Evolutionary conservation across 2,113 vertebrate species (phyloP).

Genomic region (Hippotragus niger): DNA sequence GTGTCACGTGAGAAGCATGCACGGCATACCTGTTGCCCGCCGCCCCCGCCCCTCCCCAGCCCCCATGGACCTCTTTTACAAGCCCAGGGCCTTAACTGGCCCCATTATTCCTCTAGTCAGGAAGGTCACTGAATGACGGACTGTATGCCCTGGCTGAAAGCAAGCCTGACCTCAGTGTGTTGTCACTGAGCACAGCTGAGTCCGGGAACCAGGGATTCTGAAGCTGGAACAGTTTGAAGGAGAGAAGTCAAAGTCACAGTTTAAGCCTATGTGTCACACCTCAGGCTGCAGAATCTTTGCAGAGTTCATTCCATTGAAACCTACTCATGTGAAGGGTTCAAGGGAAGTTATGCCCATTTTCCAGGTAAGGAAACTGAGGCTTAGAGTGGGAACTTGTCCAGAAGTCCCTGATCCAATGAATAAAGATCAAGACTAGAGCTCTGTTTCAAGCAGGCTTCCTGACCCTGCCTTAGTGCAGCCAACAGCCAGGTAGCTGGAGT

Average conservation of each 20-base stretch:
- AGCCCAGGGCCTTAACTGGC: not conserved
- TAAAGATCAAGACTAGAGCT: not conserved
- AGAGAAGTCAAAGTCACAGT: not conserved
- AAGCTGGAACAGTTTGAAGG: not conserved
- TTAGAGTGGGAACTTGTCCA: not conserved
- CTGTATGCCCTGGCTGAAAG: not conserved
- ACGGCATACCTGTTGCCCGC: not conserved
- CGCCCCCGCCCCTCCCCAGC: rapidly evolving
- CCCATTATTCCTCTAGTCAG: not conserved
- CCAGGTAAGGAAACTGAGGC: not conserved
- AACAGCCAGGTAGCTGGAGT: not conserved
- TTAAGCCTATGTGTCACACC: not conserved
- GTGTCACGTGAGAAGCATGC: not conserved
- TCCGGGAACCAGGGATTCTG: not conserved
- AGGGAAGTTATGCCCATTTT: not conserved
- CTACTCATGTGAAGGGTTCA: not conserved
- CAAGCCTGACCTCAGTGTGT: not conserved
- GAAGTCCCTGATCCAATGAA: not conserved
- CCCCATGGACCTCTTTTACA: not conserved
- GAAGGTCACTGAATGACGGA: not conserved
- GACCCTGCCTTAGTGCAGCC: not conserved
- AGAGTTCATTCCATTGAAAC: not conserved
- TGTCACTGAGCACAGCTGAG: not conserved
- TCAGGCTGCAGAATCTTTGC: not conserved
- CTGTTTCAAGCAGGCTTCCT: not conserved